Base-by-base conservation (phyloP, 2,113 vertebrate genomes). In the Tetraodon nigroviridis region DNA sequence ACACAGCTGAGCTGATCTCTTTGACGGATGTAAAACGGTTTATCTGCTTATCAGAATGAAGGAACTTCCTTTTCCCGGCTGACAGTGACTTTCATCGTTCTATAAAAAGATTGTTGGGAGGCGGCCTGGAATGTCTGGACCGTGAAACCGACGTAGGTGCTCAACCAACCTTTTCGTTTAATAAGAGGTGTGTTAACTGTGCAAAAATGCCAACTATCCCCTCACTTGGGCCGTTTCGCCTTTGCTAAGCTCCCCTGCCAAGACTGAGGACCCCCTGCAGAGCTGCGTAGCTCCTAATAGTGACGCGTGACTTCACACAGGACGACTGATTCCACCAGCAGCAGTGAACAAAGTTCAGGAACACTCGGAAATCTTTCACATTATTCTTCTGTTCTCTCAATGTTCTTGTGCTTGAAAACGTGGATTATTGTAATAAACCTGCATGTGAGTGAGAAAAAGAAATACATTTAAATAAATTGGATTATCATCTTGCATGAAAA, bases 41-140 rank as follows among this genome's bases (percentile, higher is more conserved):
- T 37, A 37, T 12, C 32, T 12, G 11, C 32, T 37, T 11, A 37
- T 37, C 8, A 37, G 4, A 7, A 37, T 8, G 32, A 37, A 37
- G 10, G 32, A 37, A 47, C 51, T 69, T 59, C 70, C 20, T 22
- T 17, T 72, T 67, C 67, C 48, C 32, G 55, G 58, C 51, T 14
- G 44, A 59, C 50, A 64, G 44, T 71, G 62, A 55, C 58, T 78
- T 78, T 85, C 22, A 70, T 19, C 58, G 79, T 65, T 47, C 54
- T 42, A 63, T 67, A 67, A 46, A 67, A 69, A 46, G 45, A 18
- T 72, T 18, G 82, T 69, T 29, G 60, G 37, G 46, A 18, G 80
- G 85, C 69, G 79, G 81, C 80, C 74, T 71, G 87, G 87, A 85
- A 88, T 89, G 79, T 78, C 65, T 55, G 51, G 55, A 80, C 51